These are phyloP conservation scores for Delichon dasypus DNA, from an alignment of 2,797 vertebrate species.

Conservation along the genomic window DNA sequence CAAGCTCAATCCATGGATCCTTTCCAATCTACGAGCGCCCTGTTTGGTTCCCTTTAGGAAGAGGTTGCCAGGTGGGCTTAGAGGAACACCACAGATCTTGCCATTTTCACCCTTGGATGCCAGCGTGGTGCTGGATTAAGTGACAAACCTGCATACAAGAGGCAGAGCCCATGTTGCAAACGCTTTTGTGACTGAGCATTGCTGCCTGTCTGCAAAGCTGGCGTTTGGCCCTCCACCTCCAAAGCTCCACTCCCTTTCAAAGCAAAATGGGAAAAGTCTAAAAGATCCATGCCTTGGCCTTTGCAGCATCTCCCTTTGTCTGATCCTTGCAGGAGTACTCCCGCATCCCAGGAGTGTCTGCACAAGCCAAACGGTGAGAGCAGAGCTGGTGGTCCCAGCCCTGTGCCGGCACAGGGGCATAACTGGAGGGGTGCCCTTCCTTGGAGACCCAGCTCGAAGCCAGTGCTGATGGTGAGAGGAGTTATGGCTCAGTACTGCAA, in stretches of 20 bases:
- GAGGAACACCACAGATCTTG: background rate
- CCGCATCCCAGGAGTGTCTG: background rate
- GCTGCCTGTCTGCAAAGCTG: background rate
- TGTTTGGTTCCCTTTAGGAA: background rate
- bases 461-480: background rate
- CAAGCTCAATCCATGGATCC: background rate
- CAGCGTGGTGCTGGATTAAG: accelerated
- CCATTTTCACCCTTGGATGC: background rate
- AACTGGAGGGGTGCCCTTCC: background rate
- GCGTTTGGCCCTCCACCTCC: accelerated
- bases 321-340: background rate
- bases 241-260: accelerated
- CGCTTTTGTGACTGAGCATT: background rate
- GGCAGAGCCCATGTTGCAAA: background rate
- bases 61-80: background rate
- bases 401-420: background rate
- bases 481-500: background rate
- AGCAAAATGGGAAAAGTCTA: background rate
- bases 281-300: background rate
- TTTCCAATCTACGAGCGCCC: accelerated
- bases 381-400: background rate
- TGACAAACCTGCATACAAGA: background rate
- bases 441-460: background rate
- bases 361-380: background rate
- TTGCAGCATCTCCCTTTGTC: background rate